Base-by-base conservation (phyloP, 2,888 invertebrate species). In the Agrilus cyanescens region DNA sequence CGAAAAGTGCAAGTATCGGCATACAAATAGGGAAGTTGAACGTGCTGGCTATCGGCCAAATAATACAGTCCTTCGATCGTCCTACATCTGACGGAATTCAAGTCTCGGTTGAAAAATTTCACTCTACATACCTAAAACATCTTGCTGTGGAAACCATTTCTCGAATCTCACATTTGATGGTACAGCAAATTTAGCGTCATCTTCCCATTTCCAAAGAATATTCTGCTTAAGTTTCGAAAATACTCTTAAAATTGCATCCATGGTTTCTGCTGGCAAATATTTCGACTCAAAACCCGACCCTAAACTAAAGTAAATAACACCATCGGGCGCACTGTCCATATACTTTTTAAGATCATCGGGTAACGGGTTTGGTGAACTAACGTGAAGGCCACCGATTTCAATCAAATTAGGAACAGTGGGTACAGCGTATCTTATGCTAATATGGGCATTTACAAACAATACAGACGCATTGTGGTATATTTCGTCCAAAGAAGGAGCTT, bases 141-240 rank as follows among this genome's bases (percentile, higher is more conserved):
- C 58, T 32, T 55, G 53, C 59, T 84, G 84, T 0, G 83, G 83
- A 30, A 82, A 55, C 83, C 83, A 84, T 49, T 76, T 74, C 43
- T 67, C 62, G 6, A 74, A 62, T 37, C 72, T 63, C 1, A 83
- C 66, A 56, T 80, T 80, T 0, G 66, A 53, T 0, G 79, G 70
- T 52, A 72, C 69, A 20, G 71, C 71, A 2, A 70, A 67, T n/a
- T 75, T 54, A 4, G 62, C 46, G 16, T 74, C 69, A 0, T 73
- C 72, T 48, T 82, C 80, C 76, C 78, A 82, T 63, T 82, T 82
- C 80, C 80, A 81, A 12, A 83, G 54, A 1, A 83, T 73, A 2
- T 70, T 74, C 46, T 80, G 75, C 47, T 79, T 76, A 0, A 81
- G 52, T 44, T 67, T 69, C 2, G 70, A 63, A 37, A 83, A 74